These are phyloP conservation scores for Ophiodon elongatus DNA, from an alignment of 2,113 vertebrate species.

Conservation along the genomic window DNA sequence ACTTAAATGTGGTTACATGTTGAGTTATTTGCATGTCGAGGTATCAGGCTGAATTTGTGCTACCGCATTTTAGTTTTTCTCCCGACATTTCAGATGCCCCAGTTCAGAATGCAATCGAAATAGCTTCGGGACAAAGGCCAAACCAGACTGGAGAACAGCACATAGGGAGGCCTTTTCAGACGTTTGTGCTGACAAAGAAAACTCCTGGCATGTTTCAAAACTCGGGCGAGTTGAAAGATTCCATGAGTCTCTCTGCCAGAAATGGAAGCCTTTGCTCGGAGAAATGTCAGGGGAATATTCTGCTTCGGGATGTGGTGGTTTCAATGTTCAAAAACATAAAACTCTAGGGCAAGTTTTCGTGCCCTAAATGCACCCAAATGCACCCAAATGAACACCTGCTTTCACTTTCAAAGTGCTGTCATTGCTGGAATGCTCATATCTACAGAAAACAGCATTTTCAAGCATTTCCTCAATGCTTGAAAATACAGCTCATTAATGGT, in stretches of 20 bases:
- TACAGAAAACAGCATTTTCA: too few relatives aligned
- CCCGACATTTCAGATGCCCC: slow-evolving; percentile 8
- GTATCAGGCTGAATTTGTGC: background rate
- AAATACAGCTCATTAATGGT: background rate
- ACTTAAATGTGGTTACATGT: background rate
- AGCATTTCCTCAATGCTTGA: background rate
- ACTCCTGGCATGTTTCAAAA: slow-evolving; percentile 9
- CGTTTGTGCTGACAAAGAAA: slow-evolving; percentile 38
- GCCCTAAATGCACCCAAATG: background rate
- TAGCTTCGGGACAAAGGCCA: slow-evolving; percentile 10
- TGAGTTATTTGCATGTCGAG: background rate
- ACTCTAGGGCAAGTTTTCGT: background rate
- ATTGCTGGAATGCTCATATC: background rate
- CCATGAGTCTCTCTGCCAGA: background rate
- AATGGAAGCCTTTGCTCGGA: background rate
- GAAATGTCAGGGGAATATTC: background rate
- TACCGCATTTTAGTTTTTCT: background rate
- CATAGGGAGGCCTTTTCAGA: slow-evolving; percentile 6
- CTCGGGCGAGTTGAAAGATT: slow-evolving; percentile 16
- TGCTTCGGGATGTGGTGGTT: slow-evolving; percentile 17
- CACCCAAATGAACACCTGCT: background rate
- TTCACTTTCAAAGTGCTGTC: too few relatives aligned
- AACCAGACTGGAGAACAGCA: slow-evolving; percentile 12
- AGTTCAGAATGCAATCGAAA: slow-evolving; percentile 25
- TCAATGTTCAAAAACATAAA: background rate